Percentiles rank a stretch among this genome's conserved stretches.
Conservation (phyloP, 2,113 vertebrate genomes). For the Elachura formosa region DNA sequence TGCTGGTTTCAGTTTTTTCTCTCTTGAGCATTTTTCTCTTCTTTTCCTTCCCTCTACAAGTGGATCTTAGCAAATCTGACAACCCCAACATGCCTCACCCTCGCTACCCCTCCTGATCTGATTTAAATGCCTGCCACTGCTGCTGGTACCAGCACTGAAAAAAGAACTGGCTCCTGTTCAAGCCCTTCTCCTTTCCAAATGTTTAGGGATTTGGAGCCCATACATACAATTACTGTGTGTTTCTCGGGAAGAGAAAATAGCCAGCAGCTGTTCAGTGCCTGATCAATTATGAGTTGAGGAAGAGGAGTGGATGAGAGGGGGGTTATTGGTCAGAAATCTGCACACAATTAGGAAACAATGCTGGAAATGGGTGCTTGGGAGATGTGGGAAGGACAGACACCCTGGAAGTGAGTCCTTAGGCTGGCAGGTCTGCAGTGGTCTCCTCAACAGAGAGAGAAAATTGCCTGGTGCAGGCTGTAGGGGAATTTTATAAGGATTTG, state of each 20-base stretch:
- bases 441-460: not conserved
- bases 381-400: not conserved
- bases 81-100: not conserved
- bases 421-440: not conserved
- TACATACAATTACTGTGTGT: slow-evolving; percentile 46
- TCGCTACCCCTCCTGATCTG: not conserved
- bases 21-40: not conserved
- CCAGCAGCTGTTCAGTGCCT: slow-evolving; percentile 58
- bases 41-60: not conserved
- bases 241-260: slow-evolving; percentile 59
- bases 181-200: slow-evolving; percentile 48
- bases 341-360: slow-evolving; percentile 16
- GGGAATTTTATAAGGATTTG: not conserved
- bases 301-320: not conserved
- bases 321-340: slow-evolving; percentile 18
- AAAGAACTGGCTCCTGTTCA: slow-evolving; percentile 60
- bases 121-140: slow-evolving; percentile 18
- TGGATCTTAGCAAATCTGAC: not conserved
- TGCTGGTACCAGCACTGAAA: slow-evolving; percentile 40
- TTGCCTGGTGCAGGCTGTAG: too few relatives aligned
- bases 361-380: not conserved
- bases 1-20: not conserved
- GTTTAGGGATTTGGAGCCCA: slow-evolving; percentile 59
- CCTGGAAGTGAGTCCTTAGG: not conserved
- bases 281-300: slow-evolving; percentile 53